Evolutionary conservation across 1,140 invertebrate genomes (phyloP), one percentile per base, ranked within the genome.

Genomic region (Tetramorium simillimum): DNA sequence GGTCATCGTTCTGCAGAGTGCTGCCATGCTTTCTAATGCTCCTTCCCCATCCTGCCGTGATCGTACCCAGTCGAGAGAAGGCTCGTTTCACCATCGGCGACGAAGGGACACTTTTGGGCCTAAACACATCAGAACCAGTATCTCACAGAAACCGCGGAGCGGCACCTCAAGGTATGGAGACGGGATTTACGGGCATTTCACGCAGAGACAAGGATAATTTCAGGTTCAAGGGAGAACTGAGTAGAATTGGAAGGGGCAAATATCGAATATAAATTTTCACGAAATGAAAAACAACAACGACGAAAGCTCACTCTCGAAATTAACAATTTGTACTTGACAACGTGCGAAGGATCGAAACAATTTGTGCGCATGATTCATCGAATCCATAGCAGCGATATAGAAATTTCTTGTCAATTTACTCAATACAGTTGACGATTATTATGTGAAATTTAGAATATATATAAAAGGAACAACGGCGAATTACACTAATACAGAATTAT

Each of bases 21-120:
- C 91, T 97, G 96, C 91, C 97, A 96, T 97, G 97, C 86, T 97
- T 97, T 78, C 97, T 96, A 87, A 98, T 98, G 28, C 97, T 98
- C 37, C 97, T 96, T 5, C 98, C 98, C 98, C 98, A 99, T 67
- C 98, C 98, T 1, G 98, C 97, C 10, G 98, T 99, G 81, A 99
- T 97, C 7, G 97, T 98, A 16, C 98, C 98, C 69, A 99, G 95
- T 43, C 98, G 96, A 6, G 98, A 98, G 93, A 99, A 98, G 3
- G 98, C 98, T 46, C 98, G 96, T 94, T 98, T 98, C 86, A 99
- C 98, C 97, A 98, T 99, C n/a, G 98, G 98, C 49, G 98, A 99
- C 89, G 98, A 98, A 3, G 98, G 98, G 49, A 99, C 98, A 93
- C 98, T 98, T 96, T 99, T 99, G 86, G 98, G 98, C 92, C 98